Evolutionary conservation across 2,888 invertebrate genomes (phyloP).

Genomic region (Asteroscopus sphinx): DNA sequence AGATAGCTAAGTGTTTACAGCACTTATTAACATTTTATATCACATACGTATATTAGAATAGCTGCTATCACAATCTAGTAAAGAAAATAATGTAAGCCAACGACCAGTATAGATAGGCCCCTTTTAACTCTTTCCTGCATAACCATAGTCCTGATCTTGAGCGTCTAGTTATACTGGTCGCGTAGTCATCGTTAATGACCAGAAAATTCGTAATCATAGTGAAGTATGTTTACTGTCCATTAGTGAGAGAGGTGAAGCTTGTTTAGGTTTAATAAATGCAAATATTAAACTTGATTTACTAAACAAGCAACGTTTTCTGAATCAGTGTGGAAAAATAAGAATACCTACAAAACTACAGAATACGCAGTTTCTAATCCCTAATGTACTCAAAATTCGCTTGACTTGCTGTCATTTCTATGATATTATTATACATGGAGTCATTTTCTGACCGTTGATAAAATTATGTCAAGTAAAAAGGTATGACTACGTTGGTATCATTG

Average conservation of each 20-base stretch:
- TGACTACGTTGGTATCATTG: not conserved
- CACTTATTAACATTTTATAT: constrained; percentile 76
- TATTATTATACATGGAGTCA: not conserved
- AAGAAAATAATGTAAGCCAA: constrained; percentile 49
- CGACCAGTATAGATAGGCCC: constrained; percentile 57
- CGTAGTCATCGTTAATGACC: constrained; percentile 63
- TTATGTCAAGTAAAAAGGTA: not conserved
- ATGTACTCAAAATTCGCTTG: not conserved
- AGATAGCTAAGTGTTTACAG: constrained; percentile 77
- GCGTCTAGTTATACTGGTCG: constrained; percentile 56
- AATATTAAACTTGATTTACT: constrained; percentile 43
- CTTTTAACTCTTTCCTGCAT: constrained; percentile 45
- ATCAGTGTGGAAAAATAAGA: constrained; percentile 18
- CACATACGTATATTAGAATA: constrained; percentile 70
- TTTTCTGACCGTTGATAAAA: not conserved
- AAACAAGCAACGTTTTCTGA: constrained; percentile 19
- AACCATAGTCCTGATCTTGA: constrained; percentile 36
- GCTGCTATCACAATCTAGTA: constrained; percentile 68
- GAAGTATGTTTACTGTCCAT: constrained; percentile 72
- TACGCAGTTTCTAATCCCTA: constrained; percentile 11
- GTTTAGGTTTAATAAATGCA: constrained; percentile 54
- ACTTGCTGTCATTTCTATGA: constrained; percentile 2
- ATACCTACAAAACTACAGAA: constrained; percentile 5
- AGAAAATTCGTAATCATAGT: constrained; percentile 66
- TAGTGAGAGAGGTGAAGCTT: constrained; percentile 64